phyloP scores from a whole-genome alignment of 2,888 invertebrate species.

The Lasioglossum pauxillum region DNA sequence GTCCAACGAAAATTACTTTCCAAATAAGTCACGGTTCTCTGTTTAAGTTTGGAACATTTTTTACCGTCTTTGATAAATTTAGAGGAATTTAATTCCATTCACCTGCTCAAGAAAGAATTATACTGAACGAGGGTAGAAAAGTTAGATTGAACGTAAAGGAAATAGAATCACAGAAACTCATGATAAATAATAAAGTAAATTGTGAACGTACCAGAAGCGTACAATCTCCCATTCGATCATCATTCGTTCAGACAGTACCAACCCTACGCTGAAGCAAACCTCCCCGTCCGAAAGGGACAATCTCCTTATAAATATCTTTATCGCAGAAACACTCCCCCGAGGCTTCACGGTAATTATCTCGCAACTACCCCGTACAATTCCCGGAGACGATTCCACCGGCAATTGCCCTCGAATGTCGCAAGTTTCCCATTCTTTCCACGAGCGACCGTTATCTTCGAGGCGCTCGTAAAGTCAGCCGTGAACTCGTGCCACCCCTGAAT shows the following conservation, averaged over 20 bases:
- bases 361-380: neutral
- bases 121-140: neutral
- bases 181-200: neutral
- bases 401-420: slow-evolving; percentile 1
- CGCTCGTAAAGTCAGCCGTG: slow-evolving; percentile 27
- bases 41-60: neutral
- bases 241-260: neutral
- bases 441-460: slow-evolving; percentile 12
- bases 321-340: neutral
- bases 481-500: slow-evolving; percentile 25
- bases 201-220: neutral
- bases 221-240: neutral
- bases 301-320: slow-evolving; percentile 4
- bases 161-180: neutral
- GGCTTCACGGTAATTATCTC: slow-evolving; percentile 4
- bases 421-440: slow-evolving; percentile 2
- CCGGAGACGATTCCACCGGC: neutral
- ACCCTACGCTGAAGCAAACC: neutral
- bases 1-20: neutral
- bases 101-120: neutral
- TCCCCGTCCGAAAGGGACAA: neutral
- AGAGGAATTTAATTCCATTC: neutral
- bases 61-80: neutral
- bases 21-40: neutral
- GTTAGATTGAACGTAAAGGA: neutral